Conservation (phyloP, 2,113 vertebrate species). For the Oxygymnocypris stewartii region DNA sequence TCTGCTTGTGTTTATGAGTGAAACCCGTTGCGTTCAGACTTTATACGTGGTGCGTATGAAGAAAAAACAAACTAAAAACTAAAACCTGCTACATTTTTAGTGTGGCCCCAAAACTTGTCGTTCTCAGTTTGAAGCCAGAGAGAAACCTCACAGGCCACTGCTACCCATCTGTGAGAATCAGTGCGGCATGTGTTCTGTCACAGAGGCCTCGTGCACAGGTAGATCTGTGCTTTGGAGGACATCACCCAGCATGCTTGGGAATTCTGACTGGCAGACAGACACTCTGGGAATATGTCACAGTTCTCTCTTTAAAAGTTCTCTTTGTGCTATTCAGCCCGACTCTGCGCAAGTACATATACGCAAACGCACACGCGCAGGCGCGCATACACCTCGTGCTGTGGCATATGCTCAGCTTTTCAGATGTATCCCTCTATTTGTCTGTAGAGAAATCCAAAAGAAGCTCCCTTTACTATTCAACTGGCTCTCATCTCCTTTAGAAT, state of each 20-base stretch:
- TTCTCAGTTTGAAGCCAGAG: constrained; percentile 45
- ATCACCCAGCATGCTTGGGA: constrained; percentile 55
- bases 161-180: constrained; percentile 56
- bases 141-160: constrained; percentile 52
- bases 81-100: constrained; percentile 3
- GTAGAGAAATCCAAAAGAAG: constrained; percentile 61
- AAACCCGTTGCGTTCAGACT: neutral
- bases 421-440: constrained; percentile 58
- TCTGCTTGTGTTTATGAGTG: neutral
- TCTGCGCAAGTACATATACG: constrained; percentile 32
- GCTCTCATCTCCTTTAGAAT: constrained; percentile 70
- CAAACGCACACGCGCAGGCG: constrained; percentile 21
- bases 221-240: constrained; percentile 57
- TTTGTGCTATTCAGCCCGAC: constrained; percentile 46
- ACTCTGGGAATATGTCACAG: constrained; percentile 57
- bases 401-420: constrained; percentile 51
- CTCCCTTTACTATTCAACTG: constrained; percentile 65
- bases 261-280: constrained; percentile 60
- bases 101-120: constrained; percentile 44
- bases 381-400: constrained; percentile 39
- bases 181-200: constrained; percentile 53
- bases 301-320: constrained; percentile 55
- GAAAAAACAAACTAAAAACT: neutral
- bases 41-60: too few species aligned
- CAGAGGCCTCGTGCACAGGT: constrained; percentile 49